phyloP scores from a whole-genome alignment of 2,797 vertebrate genomes.

The Liasis olivaceus region DNA sequence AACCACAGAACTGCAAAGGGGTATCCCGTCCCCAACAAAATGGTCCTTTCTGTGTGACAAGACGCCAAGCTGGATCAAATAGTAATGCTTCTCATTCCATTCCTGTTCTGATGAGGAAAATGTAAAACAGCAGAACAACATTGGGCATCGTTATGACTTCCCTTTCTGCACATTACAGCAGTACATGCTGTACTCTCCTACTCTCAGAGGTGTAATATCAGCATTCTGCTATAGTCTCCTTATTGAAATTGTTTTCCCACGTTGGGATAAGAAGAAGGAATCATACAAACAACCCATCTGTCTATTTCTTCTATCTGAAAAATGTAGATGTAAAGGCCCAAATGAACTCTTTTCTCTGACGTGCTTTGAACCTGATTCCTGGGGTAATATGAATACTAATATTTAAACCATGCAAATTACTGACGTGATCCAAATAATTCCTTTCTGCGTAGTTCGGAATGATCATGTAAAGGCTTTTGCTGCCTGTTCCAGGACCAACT shows the following conservation, averaged over 20 bases:
- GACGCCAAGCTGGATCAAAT: neutral
- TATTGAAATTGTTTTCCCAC: slow-evolving; percentile 9
- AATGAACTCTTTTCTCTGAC: neutral
- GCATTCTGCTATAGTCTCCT: neutral
- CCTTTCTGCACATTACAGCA: neutral
- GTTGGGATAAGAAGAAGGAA: slow-evolving; percentile 10
- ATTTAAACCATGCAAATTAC: slow-evolving; percentile 8
- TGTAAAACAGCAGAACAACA: neutral
- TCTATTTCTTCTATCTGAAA: slow-evolving; percentile 11
- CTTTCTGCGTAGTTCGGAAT: neutral
- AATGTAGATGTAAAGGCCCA: neutral
- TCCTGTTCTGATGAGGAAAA: neutral
- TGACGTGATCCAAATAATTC: slow-evolving; percentile 5
- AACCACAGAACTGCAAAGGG: neutral
- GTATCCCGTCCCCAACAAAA: neutral
- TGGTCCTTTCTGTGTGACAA: neutral
- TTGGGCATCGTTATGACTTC: neutral
- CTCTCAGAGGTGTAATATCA: neutral
- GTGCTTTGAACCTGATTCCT: neutral
- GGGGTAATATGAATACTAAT: neutral
- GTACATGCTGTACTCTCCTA: neutral
- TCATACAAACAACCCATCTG: neutral
- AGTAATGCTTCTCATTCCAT: neutral
- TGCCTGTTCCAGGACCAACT: neutral
- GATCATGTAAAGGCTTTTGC: slow-evolving; percentile 13